phyloP scores from a whole-genome alignment of 1,140 invertebrate genomes.

The Galleria mellonella region DNA sequence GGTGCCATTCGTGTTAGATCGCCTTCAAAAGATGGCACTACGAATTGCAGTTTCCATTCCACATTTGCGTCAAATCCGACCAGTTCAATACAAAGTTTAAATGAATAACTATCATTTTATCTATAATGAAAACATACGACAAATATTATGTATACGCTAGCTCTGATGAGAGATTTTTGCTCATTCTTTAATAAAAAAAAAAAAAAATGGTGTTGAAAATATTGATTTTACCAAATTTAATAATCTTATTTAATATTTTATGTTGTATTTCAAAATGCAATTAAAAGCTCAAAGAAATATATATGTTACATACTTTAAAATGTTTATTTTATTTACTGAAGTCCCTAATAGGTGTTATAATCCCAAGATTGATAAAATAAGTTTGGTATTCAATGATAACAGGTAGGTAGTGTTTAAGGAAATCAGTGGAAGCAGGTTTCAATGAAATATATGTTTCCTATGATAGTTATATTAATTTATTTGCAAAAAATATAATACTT shows the following conservation, averaged over 20 bases:
- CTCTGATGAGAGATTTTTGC: constrained; percentile 73
- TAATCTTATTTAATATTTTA: constrained; percentile 77
- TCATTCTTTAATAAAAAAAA: constrained; percentile 70
- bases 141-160: constrained; percentile 75
- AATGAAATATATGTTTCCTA: too few relatives aligned
- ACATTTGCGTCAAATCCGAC: neutral
- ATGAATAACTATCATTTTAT: constrained; percentile 64
- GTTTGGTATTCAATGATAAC: too few relatives aligned
- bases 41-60: constrained; percentile 3
- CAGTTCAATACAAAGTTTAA: constrained; percentile 37
- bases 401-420: too few relatives aligned
- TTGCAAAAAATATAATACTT: too few relatives aligned
- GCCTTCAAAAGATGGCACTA: constrained; percentile 9
- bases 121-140: constrained; percentile 61
- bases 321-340: constrained; percentile 47
- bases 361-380: too few relatives aligned
- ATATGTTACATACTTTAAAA: constrained; percentile 75
- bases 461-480: too few relatives aligned
- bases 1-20: neutral
- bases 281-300: constrained; percentile 77
- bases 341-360: neutral
- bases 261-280: constrained; percentile 77
- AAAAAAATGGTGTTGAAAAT: constrained; percentile 66
- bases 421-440: too few relatives aligned
- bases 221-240: constrained; percentile 76